These are phyloP conservation scores for roundworm (Caenorhabditis elegans) DNA, from an alignment of 1,140 invertebrate species.

Conservation along the genomic window DNA sequence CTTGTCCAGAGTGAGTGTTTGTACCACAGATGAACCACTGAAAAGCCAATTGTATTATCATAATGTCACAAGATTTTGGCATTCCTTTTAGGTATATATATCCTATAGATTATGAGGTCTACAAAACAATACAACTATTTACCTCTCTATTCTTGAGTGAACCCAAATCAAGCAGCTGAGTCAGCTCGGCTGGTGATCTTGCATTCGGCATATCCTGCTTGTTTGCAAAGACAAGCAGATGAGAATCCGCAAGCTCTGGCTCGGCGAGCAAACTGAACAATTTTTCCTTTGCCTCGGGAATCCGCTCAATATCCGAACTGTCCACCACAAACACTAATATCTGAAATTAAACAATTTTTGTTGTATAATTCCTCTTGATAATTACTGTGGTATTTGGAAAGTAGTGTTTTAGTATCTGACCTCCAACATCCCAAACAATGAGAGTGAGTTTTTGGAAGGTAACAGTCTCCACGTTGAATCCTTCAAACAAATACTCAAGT, in stretches of 20 bases:
- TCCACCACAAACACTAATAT: slow-evolving; percentile 28
- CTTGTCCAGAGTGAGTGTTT: slow-evolving; percentile 9
- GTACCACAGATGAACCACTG: slow-evolving; percentile 23
- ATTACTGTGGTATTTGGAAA: slow-evolving; percentile 94
- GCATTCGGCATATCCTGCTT: slow-evolving; percentile 4
- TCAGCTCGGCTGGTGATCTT: background rate
- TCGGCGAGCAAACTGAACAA: slow-evolving; percentile 17
- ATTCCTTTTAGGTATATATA: no score
- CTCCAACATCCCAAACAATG: slow-evolving; percentile 76
- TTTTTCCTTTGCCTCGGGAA: slow-evolving; percentile 19
- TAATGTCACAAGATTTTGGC: no score
- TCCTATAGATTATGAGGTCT: no score
- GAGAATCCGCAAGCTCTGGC: background rate
- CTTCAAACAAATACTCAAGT: slow-evolving; percentile 56
- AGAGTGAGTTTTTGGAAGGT: slow-evolving; percentile 67
- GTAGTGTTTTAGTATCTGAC: slow-evolving; percentile 86
- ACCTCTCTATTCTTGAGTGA: slow-evolving; percentile 15
- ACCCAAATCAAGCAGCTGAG: background rate
- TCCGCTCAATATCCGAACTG: background rate
- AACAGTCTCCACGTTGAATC: slow-evolving; percentile 73
- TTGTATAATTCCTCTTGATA: background rate
- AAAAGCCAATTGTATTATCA: background rate
- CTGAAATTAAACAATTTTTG: background rate
- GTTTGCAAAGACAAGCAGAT: slow-evolving; percentile 28
- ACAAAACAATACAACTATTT: no score